Conservation (phyloP, 2,888 invertebrate species). For the Acanthosoma haemorrhoidale region DNA sequence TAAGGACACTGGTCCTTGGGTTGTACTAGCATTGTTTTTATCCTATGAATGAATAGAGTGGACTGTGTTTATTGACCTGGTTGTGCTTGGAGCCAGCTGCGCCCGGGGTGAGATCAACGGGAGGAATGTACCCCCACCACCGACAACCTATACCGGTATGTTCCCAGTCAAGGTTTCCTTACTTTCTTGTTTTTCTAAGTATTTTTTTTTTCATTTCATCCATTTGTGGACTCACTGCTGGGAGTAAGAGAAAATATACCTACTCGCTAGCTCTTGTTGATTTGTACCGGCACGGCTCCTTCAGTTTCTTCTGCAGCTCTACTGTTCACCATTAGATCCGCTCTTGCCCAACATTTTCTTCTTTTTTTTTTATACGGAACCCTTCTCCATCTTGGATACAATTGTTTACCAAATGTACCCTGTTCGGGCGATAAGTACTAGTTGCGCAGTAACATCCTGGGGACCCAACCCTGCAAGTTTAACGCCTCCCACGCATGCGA, state of each 20-base stretch:
- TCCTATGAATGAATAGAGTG: background rate
- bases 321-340: too few relatives aligned
- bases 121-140: conserved; percentile 1
- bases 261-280: background rate
- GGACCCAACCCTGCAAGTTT: too few relatives aligned
- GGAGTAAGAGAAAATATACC: background rate
- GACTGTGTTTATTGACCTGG: background rate
- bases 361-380: too few relatives aligned
- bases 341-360: too few relatives aligned
- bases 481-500: too few relatives aligned
- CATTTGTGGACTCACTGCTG: background rate
- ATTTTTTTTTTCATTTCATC: background rate
- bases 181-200: background rate
- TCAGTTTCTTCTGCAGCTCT: too few relatives aligned
- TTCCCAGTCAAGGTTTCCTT: background rate
- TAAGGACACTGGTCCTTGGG: background rate
- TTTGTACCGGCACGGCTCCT: too few relatives aligned
- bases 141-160: background rate
- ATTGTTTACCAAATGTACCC: too few relatives aligned
- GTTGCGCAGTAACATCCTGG: too few relatives aligned
- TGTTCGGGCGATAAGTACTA: too few relatives aligned
- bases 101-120: background rate
- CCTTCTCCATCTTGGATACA: too few relatives aligned
- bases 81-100: background rate
- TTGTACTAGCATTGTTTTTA: too few relatives aligned